Base-by-base conservation (phyloP, 2,797 vertebrate genomes). In the Etheostoma nigrum region DNA sequence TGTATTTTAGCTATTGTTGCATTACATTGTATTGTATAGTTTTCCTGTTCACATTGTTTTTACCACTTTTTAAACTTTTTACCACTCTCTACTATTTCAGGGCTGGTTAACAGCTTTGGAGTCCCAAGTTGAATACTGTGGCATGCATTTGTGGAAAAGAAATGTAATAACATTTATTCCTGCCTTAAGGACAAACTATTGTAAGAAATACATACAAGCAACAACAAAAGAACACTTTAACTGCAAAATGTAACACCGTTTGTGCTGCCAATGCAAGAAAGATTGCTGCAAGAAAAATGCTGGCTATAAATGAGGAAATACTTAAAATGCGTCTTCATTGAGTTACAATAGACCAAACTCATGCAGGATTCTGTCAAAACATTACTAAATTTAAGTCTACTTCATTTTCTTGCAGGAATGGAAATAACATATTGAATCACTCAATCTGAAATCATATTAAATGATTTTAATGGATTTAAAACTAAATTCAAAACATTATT, bases 11-110 rank as follows among this genome's bases (percentile, higher is more conserved):
- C 19, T 33, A 23, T 54, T 36, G 16, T 15, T 63, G 47, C 45
- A 42, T 67, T 66, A 36, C 33, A 36, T 36, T 36, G 33, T 52
- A 64, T 74, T 60, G 55, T 21, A 64, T 57, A 21, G 18, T 71
- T 30, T 54, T 55, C 15, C 15, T 62, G 1, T 45, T 27, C 42
- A 48, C 14, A 40, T 62, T 11, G 33, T 53, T 62, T 27, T n/a
- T 27, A 27, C 27, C 2, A 18, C 23, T 18, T 54, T 44, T 63
- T 7, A 21, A 48, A 53, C 18, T 7, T 63, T 42, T 19, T 36
- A 15, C 5, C 23, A 51, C 42, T 25, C 33, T 19, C n/a, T n/a
- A 15, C 12, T 33, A 18, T 48, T 62, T 5, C 5, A 54, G 15
- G 21, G 7, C 23, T 47, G 21, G n/a, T 12, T 27, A 40, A 60